Evolutionary conservation across 2,113 vertebrate genomes (phyloP).

Genomic region (Brachyhypopomus occidentalis): DNA sequence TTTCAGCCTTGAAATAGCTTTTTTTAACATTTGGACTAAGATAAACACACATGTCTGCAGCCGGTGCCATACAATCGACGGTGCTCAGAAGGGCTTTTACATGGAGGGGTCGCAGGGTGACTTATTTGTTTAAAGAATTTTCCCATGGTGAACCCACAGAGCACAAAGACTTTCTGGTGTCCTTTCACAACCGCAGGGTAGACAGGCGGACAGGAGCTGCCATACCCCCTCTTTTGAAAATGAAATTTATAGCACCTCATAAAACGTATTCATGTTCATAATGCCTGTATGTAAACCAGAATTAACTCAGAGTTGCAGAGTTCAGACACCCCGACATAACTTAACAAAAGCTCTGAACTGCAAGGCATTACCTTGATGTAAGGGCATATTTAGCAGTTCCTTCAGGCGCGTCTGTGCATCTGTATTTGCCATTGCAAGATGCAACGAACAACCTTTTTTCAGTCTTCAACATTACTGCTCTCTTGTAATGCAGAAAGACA

Average conservation of each 20-base stretch:
- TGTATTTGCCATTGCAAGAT: neutral
- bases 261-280: constrained; percentile 71
- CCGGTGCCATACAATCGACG: constrained; percentile 68
- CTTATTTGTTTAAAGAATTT: constrained; percentile 79
- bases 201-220: constrained; percentile 66
- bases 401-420: constrained; percentile 3
- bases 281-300: constrained; percentile 69
- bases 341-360: constrained; percentile 11
- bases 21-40: constrained; percentile 65
- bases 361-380: neutral
- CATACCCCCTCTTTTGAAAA: constrained; percentile 69
- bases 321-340: constrained; percentile 6
- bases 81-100: constrained; percentile 69
- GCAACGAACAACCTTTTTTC: neutral
- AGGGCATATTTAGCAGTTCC: neutral
- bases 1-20: constrained; percentile 66
- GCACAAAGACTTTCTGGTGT: constrained; percentile 74
- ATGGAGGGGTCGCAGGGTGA: constrained; percentile 66
- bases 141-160: constrained; percentile 73
- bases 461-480: neutral
- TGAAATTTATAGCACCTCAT: constrained; percentile 73
- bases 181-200: constrained; percentile 69
- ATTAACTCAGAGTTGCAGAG: constrained; percentile 56
- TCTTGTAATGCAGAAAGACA: constrained; percentile 8
- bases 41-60: constrained; percentile 66